Evolutionary conservation across 2,888 invertebrate species (phyloP).

Genomic region (Conistra vaccinii): DNA sequence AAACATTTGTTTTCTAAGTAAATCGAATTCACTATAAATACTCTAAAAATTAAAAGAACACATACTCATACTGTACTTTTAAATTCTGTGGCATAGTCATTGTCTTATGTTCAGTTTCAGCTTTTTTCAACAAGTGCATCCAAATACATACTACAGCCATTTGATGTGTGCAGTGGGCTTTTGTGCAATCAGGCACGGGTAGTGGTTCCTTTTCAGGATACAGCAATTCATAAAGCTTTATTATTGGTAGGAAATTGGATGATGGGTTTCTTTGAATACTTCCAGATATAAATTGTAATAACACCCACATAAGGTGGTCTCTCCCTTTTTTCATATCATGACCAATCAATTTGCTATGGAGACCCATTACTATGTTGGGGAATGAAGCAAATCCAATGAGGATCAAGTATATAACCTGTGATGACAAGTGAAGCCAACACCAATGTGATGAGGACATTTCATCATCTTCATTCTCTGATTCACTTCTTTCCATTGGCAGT

Average conservation of each 20-base stretch:
- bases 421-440: slow-evolving; percentile 98
- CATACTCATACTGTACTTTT: slow-evolving; percentile 95
- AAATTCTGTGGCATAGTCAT: slow-evolving; percentile 95
- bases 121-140: slow-evolving; percentile 98
- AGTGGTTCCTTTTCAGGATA: slow-evolving; percentile 98
- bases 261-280: slow-evolving; percentile 98
- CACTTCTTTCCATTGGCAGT: slow-evolving; percentile 97
- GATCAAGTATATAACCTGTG: slow-evolving; percentile 98
- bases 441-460: slow-evolving; percentile 93
- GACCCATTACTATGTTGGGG: slow-evolving; percentile 96
- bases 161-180: slow-evolving; percentile 96
- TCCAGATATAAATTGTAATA: slow-evolving; percentile 99
- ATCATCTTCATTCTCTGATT: slow-evolving; percentile 92
- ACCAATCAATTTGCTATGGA: slow-evolving; percentile 95
- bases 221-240: slow-evolving; percentile 97
- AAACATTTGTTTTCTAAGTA: background rate
- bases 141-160: slow-evolving; percentile 99
- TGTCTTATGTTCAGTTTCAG: slow-evolving; percentile 95
- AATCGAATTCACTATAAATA: slow-evolving; percentile 2
- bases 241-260: slow-evolving; percentile 96
- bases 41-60: slow-evolving; percentile 57
- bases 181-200: slow-evolving; percentile 96
- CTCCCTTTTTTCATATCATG: slow-evolving; percentile 96
- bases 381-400: slow-evolving; percentile 98
- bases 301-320: slow-evolving; percentile 99